These are phyloP conservation scores for Syngnathus scovelli DNA, from an alignment of 2,113 vertebrate genomes.

Conservation along the genomic window DNA sequence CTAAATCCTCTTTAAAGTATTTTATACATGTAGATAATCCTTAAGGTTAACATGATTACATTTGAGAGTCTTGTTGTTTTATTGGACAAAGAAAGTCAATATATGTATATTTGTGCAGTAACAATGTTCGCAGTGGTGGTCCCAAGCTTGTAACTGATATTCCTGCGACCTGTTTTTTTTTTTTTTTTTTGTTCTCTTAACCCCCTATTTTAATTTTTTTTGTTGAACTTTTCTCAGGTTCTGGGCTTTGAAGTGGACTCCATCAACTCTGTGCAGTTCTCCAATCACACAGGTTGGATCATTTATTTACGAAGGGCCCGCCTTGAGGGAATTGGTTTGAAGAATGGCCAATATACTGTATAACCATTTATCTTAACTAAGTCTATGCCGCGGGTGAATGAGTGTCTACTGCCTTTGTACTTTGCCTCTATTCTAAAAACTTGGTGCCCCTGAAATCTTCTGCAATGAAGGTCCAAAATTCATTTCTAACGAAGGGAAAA, in stretches of 20 bases:
- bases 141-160: not conserved
- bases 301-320: not conserved
- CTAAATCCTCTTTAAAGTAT: too few species aligned
- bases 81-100: too few species aligned
- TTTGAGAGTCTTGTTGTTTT: too few species aligned
- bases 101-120: not conserved
- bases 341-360: not conserved
- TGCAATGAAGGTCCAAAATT: not conserved
- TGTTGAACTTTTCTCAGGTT: constrained; percentile 70
- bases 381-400: too few species aligned
- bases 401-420: constrained; percentile 5
- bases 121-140: not conserved
- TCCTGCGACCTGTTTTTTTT: not conserved
- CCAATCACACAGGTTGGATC: constrained; percentile 90
- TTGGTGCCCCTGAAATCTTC: not conserved
- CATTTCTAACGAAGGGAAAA: not conserved
- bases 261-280: constrained; percentile 97
- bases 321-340: not conserved
- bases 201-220: constrained; percentile 1
- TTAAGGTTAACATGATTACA: too few species aligned
- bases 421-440: constrained; percentile 7
- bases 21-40: too few species aligned
- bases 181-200: constrained; percentile 17
- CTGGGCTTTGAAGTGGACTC: constrained; percentile 96
- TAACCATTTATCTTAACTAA: not conserved